These are phyloP conservation scores for Montipora capricornis DNA, from an alignment of 64 coral and sea anemone species.

Conservation along the genomic window DNA sequence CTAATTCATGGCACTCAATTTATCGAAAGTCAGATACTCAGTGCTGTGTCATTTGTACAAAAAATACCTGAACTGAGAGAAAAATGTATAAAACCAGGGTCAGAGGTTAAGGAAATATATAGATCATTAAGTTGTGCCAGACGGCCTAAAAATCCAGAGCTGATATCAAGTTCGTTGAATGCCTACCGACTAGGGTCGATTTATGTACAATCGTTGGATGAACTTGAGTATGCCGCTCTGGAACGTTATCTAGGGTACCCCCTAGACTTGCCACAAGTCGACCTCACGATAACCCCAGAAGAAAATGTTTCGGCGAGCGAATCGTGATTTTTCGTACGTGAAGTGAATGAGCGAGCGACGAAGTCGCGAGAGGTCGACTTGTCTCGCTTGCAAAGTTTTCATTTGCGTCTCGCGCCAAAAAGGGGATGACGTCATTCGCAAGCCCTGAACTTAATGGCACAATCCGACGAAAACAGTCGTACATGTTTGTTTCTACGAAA, in stretches of 20 bases:
- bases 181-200: constrained; percentile 9
- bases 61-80: constrained; percentile 48
- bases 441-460: too few species aligned
- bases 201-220: not conserved
- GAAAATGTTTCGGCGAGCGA: too few species aligned
- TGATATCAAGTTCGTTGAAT: not conserved
- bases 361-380: too few species aligned
- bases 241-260: constrained; percentile 32
- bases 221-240: constrained; percentile 34
- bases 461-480: too few species aligned
- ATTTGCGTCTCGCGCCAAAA: too few species aligned
- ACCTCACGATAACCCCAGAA: too few species aligned
- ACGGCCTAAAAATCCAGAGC: constrained; percentile 25
- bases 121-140: not conserved
- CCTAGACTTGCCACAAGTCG: too few species aligned
- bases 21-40: constrained; percentile 55
- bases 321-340: too few species aligned
- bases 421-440: too few species aligned
- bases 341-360: too few species aligned
- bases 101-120: constrained; percentile 31
- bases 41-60: constrained; percentile 56
- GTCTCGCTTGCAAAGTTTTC: too few species aligned
- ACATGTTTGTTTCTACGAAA: too few species aligned
- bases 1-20: constrained; percentile 79
- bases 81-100: constrained; percentile 7